Evolutionary conservation across 2,888 invertebrate species (phyloP).

Genomic region (Nemapogon koenigi): DNA sequence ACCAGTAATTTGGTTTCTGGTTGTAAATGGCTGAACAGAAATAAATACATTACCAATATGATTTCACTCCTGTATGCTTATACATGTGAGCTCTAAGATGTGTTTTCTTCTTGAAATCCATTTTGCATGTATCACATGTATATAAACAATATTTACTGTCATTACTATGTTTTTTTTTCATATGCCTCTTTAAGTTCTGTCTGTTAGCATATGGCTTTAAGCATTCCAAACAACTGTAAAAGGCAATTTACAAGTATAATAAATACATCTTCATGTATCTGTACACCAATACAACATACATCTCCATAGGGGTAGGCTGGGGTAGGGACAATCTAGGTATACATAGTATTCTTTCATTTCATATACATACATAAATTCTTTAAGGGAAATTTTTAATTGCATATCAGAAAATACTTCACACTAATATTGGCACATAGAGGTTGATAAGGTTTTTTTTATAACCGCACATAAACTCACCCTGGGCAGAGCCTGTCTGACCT

Average conservation of each 20-base stretch:
- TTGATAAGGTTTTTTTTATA: too few relatives aligned
- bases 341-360: too few relatives aligned
- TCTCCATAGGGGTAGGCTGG: too few relatives aligned
- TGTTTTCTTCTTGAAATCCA: constrained; percentile 61
- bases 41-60: constrained; percentile 33
- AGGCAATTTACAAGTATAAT: too few relatives aligned
- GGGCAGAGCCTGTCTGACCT: too few relatives aligned
- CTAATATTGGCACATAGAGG: too few relatives aligned
- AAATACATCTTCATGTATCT: not conserved
- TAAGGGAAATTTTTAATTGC: too few relatives aligned
- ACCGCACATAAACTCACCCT: too few relatives aligned
- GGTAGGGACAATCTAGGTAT: too few relatives aligned
- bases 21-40: not conserved
- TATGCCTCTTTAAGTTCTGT: constrained; percentile 65
- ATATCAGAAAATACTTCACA: too few relatives aligned
- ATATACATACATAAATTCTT: too few relatives aligned
- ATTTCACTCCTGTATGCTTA: constrained; percentile 54
- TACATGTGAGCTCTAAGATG: constrained; percentile 64
- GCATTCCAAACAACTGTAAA: constrained; percentile 53
- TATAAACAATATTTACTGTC: constrained; percentile 40
- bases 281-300: too few relatives aligned
- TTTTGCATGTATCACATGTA: constrained; percentile 53
- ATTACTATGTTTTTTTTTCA: constrained; percentile 47
- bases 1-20: not conserved
- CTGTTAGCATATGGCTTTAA: constrained; percentile 51